Conservation (phyloP, 2,113 vertebrate species). For the Dendropsophus ebraccatus region DNA sequence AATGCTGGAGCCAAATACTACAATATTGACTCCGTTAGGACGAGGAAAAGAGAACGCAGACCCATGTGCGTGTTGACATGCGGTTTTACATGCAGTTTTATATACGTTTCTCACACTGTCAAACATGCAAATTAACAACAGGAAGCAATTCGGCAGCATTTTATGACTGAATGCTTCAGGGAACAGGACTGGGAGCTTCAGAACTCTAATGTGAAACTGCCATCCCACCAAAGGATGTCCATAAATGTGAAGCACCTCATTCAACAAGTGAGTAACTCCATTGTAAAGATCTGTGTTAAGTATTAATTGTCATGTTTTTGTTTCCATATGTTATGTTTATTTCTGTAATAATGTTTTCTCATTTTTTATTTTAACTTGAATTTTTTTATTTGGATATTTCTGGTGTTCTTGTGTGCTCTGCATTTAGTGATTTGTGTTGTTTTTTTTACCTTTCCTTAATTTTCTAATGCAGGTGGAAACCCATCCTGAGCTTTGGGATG, state of each 20-base stretch:
- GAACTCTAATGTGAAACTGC: not conserved
- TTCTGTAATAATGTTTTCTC: not conserved
- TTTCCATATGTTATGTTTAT: not conserved
- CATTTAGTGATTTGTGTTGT: not conserved
- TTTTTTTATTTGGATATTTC: not conserved
- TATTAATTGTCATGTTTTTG: not conserved
- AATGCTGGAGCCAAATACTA: not conserved
- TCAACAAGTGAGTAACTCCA: conserved; percentile 17
- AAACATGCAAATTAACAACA: conserved; percentile 10
- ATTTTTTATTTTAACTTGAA: not conserved
- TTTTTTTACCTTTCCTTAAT: no score
- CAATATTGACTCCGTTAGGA: not conserved
- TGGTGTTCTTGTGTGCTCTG: not conserved
- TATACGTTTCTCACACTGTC: conserved; percentile 13
- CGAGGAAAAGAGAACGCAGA: not conserved
- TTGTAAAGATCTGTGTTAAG: not conserved
- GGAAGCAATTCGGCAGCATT: conserved; percentile 8
- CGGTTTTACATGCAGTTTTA: not conserved
- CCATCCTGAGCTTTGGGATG: conserved; percentile 17
- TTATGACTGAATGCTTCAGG: conserved; percentile 14
- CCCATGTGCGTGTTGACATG: not conserved
- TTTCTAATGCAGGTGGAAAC: not conserved
- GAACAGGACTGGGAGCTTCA: conserved; percentile 16
- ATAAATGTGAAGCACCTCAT: conserved; percentile 26
- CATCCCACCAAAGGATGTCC: conserved; percentile 29